phyloP scores from a whole-genome alignment of 2,797 vertebrate species.

The Chaenodraco wilsoni region DNA sequence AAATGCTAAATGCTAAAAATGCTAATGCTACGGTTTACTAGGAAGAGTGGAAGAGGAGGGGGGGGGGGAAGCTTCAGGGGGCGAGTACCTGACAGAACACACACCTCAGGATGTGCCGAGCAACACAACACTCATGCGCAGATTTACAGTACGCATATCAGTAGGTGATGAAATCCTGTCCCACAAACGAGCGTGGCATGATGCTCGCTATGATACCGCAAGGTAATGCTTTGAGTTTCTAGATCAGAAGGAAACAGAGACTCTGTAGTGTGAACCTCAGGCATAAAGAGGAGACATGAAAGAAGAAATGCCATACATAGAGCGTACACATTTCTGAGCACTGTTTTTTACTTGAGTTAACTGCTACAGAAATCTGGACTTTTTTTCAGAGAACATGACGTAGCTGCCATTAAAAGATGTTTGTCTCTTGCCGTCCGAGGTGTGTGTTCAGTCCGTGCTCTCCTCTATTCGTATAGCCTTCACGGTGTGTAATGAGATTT shows the following conservation, averaged over 20 bases:
- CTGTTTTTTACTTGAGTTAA: constrained; percentile 8
- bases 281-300: constrained; percentile 19
- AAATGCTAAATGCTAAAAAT: constrained; percentile 69
- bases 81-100: constrained; percentile 82
- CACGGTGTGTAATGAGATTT: constrained; percentile 93
- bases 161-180: constrained; percentile 51
- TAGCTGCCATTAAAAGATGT: constrained; percentile 25
- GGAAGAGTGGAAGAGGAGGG: constrained; percentile 47
- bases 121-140: constrained; percentile 26
- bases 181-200: constrained; percentile 24
- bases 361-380: constrained; percentile 16
- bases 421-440: constrained; percentile 75
- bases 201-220: constrained; percentile 40
- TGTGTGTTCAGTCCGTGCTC: constrained; percentile 86
- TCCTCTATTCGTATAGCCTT: constrained; percentile 88
- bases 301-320: constrained; percentile 2
- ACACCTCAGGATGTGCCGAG: constrained; percentile 82
- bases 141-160: constrained; percentile 54
- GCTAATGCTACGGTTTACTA: constrained; percentile 71
- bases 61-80: constrained; percentile 45
- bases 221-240: constrained; percentile 47
- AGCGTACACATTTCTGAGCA: constrained; percentile 18
- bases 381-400: constrained; percentile 15
- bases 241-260: constrained; percentile 51
- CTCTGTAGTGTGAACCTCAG: constrained; percentile 15